phyloP scores from a whole-genome alignment of 2,113 vertebrate genomes.

The Pycnonotus jocosus region DNA sequence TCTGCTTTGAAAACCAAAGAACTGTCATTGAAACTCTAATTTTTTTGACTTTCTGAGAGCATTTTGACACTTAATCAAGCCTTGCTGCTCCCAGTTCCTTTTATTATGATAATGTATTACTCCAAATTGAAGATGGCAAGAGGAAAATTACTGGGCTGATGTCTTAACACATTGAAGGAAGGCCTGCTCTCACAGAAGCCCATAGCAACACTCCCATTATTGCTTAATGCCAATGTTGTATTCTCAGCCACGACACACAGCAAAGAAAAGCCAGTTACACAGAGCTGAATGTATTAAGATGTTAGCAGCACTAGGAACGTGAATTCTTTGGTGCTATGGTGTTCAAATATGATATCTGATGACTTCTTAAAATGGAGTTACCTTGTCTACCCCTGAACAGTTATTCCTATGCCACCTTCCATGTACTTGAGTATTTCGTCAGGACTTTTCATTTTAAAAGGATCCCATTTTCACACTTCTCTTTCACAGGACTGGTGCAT shows the following conservation, averaged over 20 bases:
- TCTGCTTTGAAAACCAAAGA: not conserved
- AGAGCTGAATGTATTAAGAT: not conserved
- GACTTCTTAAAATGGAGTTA: not conserved
- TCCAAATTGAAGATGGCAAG: constrained; percentile 2
- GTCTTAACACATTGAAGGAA: not conserved
- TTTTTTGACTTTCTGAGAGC: not conserved
- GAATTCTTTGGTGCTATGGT: not conserved
- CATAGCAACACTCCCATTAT: not conserved
- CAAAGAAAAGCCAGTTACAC: not conserved
- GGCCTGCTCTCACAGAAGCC: not conserved
- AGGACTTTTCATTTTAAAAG: not conserved
- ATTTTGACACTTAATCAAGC: constrained; percentile 16
- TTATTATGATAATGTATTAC: constrained; percentile 32
- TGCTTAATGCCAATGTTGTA: not conserved
- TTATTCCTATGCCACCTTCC: not conserved
- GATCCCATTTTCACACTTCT: not conserved
- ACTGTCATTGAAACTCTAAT: not conserved
- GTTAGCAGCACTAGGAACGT: not conserved
- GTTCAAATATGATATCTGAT: not conserved
- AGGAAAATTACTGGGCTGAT: constrained; percentile 6
- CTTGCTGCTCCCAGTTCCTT: not conserved
- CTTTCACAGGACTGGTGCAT: not conserved
- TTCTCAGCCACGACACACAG: not conserved
- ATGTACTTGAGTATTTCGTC: not conserved
- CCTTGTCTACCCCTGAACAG: not conserved